Percentiles rank a stretch among this genome's conserved stretches.
phyloP scores from a whole-genome alignment of 2,113 vertebrate genomes.

The Himantopus leucocephalus region DNA sequence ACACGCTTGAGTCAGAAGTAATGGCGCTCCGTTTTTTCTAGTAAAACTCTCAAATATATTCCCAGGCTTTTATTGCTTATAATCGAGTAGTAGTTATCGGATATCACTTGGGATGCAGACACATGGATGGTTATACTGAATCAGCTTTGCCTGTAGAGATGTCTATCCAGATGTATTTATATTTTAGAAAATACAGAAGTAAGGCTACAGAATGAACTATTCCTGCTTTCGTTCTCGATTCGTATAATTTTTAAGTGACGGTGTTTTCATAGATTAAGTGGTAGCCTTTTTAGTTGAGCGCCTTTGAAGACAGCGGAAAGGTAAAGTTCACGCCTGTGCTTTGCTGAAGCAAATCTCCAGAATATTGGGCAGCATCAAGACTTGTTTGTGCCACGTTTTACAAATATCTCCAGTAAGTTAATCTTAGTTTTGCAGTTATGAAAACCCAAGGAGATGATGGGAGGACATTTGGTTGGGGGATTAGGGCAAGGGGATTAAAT shows the following conservation, averaged over 20 bases:
- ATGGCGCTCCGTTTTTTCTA: not conserved
- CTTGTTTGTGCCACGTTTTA: not conserved
- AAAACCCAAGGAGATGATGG: not conserved
- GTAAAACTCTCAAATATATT: not conserved
- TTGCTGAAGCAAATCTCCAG: not conserved
- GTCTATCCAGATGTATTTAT: not conserved
- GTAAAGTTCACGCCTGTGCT: accelerated
- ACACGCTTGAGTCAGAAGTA: not conserved
- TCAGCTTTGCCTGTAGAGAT: not conserved
- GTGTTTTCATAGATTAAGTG: not conserved
- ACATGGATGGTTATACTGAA: not conserved
- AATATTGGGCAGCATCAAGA: not conserved
- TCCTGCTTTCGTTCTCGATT: not conserved
- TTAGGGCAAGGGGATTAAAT: not conserved
- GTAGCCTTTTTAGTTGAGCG: not conserved
- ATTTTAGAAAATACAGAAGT: not conserved
- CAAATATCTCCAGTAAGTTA: not conserved
- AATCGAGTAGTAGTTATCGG: not conserved
- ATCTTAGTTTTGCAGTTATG: not conserved
- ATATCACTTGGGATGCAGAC: not conserved
- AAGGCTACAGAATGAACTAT: not conserved
- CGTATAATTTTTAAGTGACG: accelerated
- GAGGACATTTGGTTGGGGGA: not conserved
- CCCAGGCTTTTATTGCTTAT: not conserved
- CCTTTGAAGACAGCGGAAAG: not conserved